A percentile compares a stretch with the other conserved stretches of the same genome.
phyloP scores from a whole-genome alignment of 1,140 invertebrate species.

The Liolophura sinensis region DNA sequence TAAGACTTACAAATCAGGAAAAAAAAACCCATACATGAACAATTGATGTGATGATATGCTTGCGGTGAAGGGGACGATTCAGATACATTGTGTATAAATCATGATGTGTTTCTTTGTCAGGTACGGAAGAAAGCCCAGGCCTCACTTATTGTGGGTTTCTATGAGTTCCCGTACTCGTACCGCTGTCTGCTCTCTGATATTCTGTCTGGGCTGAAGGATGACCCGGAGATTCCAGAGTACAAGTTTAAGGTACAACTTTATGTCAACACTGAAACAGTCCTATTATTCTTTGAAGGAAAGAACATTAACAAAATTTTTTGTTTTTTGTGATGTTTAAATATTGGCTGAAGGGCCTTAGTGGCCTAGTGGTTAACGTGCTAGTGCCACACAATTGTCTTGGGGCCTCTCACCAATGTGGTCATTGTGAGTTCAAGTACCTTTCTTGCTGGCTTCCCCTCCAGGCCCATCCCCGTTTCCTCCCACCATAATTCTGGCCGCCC shows the following conservation, averaged over 20 bases:
- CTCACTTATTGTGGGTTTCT: constrained; percentile 62
- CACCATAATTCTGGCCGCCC: no score
- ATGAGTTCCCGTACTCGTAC: constrained; percentile 68
- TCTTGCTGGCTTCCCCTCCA: no score
- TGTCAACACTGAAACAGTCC: no score
- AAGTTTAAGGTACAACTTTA: constrained; percentile 67
- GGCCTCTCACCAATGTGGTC: no score
- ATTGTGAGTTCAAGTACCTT: no score
- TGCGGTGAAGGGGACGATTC: neutral
- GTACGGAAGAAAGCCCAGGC: constrained; percentile 69
- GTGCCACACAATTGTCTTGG: no score
- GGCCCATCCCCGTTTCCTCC: no score
- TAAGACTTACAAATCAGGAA: neutral
- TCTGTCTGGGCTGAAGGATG: constrained; percentile 64
- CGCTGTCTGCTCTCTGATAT: constrained; percentile 65
- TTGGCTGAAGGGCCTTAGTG: no score
- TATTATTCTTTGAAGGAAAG: no score
- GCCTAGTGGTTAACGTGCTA: no score
- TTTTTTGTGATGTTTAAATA: no score
- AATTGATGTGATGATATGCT: neutral
- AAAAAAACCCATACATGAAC: neutral
- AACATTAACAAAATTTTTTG: no score
- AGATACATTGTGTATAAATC: neutral
- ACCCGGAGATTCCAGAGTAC: constrained; percentile 66
- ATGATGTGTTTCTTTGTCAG: constrained; percentile 48